Evolutionary conservation across 2,113 vertebrate genomes (phyloP).

Genomic region (Lanius collurio): DNA sequence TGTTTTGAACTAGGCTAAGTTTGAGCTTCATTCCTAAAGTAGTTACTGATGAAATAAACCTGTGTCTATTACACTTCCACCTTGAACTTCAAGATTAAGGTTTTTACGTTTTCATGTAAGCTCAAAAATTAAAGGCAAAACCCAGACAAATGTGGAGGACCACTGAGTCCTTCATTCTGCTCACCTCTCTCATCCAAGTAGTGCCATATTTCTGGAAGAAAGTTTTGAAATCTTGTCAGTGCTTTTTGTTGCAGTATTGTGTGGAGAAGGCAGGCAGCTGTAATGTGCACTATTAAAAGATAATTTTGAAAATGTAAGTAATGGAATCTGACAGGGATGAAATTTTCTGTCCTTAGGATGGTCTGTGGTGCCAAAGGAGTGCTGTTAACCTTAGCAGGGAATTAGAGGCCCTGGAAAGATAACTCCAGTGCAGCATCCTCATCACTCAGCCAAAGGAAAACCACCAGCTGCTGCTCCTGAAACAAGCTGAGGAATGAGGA

Average conservation of each 20-base stretch:
- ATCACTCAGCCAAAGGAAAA: neutral
- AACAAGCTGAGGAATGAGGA: neutral
- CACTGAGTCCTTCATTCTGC: neutral
- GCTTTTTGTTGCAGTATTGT: neutral
- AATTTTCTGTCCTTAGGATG: neutral
- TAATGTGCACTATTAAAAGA: neutral
- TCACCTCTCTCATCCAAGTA: neutral
- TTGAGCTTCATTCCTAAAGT: neutral
- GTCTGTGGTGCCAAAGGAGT: neutral
- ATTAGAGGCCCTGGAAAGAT: neutral
- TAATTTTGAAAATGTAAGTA: neutral
- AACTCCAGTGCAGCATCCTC: neutral
- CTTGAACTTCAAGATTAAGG: neutral
- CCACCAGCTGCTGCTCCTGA: neutral
- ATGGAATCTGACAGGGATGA: neutral
- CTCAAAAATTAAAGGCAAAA: neutral
- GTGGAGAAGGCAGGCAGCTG: neutral
- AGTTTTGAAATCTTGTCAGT: neutral
- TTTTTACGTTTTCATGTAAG: neutral
- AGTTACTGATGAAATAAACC: neutral
- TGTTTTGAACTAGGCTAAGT: neutral
- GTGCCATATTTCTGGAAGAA: neutral
- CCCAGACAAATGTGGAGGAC: neutral
- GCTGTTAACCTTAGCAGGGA: neutral
- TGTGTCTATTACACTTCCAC: neutral